Percentiles rank a stretch among this genome's conserved stretches.
Evolutionary conservation across 2,797 vertebrate species (phyloP).

Genomic region (Myiotriccus ornatus): DNA sequence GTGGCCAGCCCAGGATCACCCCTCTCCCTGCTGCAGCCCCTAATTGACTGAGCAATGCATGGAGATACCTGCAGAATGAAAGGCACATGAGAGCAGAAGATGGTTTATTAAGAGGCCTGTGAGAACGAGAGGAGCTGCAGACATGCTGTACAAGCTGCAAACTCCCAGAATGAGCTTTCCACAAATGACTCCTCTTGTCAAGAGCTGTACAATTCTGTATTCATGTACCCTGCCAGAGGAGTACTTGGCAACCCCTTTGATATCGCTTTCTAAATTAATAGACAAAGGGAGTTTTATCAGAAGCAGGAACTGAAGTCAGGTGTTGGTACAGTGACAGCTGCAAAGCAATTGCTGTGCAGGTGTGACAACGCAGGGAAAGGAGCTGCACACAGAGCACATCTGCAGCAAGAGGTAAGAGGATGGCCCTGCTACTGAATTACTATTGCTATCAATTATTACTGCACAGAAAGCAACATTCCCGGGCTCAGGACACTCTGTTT

Average conservation of each 20-base stretch:
- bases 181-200: slow-evolving; percentile 64
- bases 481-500: neutral
- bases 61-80: slow-evolving; percentile 32
- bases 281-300: slow-evolving; percentile 61
- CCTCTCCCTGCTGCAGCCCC: neutral
- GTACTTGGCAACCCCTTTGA: slow-evolving; percentile 66
- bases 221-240: slow-evolving; percentile 54
- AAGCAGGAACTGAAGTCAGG: slow-evolving; percentile 61
- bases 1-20: neutral
- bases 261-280: slow-evolving; percentile 60
- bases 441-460: neutral
- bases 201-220: slow-evolving; percentile 26
- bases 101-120: slow-evolving; percentile 38
- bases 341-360: slow-evolving; percentile 42
- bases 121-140: slow-evolving; percentile 35
- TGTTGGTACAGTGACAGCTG: slow-evolving; percentile 48
- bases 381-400: neutral
- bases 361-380: slow-evolving; percentile 2
- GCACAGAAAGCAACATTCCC: neutral
- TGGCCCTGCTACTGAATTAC: neutral
- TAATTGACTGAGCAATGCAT: slow-evolving; percentile 1
- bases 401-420: neutral
- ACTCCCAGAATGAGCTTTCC: slow-evolving; percentile 40
- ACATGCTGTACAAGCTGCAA: slow-evolving; percentile 23
- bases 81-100: neutral